These are phyloP conservation scores for Dasyurus viverrinus DNA, from an alignment of 2,113 vertebrate genomes.

Conservation along the genomic window DNA sequence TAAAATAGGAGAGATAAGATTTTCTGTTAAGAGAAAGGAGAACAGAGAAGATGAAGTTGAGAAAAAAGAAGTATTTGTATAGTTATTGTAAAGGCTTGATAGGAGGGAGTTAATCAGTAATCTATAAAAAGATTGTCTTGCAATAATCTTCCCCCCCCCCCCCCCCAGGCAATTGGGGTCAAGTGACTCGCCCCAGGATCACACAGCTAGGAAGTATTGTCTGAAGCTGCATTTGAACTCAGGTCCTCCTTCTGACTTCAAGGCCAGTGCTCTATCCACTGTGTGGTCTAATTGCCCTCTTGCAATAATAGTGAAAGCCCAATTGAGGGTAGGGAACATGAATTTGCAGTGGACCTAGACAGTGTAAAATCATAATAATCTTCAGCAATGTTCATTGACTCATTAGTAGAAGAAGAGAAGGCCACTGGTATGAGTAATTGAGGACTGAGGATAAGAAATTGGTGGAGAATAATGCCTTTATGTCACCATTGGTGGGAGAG, in stretches of 20 bases:
- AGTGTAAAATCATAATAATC: not conserved
- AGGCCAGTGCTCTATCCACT: no score
- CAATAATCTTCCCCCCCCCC: not conserved
- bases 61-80: not conserved
- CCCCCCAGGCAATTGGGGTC: no score
- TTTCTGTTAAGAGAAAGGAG: not conserved
- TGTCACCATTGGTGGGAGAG: not conserved
- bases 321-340: no score
- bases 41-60: not conserved
- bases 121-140: not conserved
- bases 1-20: not conserved
- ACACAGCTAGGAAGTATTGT: no score
- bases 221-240: no score
- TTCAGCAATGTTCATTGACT: not conserved
- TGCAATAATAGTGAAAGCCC: no score
- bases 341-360: not conserved
- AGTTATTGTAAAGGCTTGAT: not conserved
- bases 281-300: no score
- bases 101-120: not conserved
- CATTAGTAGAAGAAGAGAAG: not conserved
- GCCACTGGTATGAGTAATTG: not conserved
- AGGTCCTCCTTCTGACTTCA: no score
- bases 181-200: no score
- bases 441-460: not conserved
- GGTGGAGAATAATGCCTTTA: not conserved